Evolutionary conservation across 1,140 invertebrate genomes (phyloP), one percentile per base, ranked within the genome.

Genomic region (Hyles euphorbiae): DNA sequence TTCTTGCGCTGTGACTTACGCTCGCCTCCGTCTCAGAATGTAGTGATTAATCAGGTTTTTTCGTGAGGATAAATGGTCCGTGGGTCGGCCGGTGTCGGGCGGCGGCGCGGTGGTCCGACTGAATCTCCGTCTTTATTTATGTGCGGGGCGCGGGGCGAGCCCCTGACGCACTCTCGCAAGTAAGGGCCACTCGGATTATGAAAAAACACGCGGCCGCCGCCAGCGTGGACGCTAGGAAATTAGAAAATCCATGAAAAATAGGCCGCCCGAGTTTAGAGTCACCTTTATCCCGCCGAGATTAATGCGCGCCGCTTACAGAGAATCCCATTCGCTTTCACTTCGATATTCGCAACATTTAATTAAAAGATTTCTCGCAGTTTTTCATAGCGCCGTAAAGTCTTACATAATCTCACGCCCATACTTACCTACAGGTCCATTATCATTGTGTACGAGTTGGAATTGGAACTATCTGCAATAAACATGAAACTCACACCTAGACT

Each of bases 41-140:
- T 67, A 69, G 67, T 67, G 67, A 77, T 77, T 77, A 77, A 77
- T 77, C 74, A 74, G 74, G 72, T 77, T 74, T 74, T 74, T 74
- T 72, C 68, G 62, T 53, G 51, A 55, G 65, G 67, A 76, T 76
- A 76, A 76, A 76, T 76, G 68, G 8, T 73, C 64, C 47, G 60
- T 50, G 60, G 50, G 63, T 53, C 53, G 61, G 61, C 58, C 54
- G 58, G 34, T 53, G 12, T 3, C 12, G 53, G 43, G 7, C 34
- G 34, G 48, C 36, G 36, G 36, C 5, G 8, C 36, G 1, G 36
- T 5, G 36, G 36, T 40, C 36, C 36, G 36, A 8, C 36, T 5
- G 5, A 40, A 40, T 40, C 36, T 40, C 36, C 36, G 36, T 40
- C 36, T 5, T 40, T 40, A 40, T 40, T 40, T 40, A 40, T 40